Evolutionary conservation across 2,888 invertebrate species (phyloP).

Genomic region (Mythimna ferrago): DNA sequence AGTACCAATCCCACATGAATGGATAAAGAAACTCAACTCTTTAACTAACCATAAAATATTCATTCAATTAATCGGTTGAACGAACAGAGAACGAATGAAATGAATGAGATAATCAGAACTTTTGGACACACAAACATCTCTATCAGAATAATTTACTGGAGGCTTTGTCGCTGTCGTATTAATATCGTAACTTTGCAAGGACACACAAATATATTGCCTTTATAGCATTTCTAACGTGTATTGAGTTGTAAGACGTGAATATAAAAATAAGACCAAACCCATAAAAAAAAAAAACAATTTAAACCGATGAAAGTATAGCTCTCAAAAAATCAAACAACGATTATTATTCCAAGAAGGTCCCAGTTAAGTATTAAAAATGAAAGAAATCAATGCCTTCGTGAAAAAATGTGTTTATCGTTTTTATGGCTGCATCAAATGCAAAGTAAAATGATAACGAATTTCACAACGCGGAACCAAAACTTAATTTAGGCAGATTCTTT

Average conservation of each 20-base stretch:
- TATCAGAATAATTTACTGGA: constrained; percentile 7
- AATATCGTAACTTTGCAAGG: constrained; percentile 8
- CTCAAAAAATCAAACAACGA: too few species aligned
- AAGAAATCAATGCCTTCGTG: constrained; percentile 22
- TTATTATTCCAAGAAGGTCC: too few species aligned
- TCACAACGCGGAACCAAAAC: neutral
- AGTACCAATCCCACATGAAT: neutral
- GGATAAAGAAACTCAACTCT: neutral
- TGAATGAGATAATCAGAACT: constrained; percentile 36
- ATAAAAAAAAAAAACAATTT: neutral
- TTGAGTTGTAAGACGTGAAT: neutral
- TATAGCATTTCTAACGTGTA: neutral
- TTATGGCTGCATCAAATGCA: constrained; percentile 11
- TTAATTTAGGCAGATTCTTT: neutral
- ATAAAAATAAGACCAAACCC: neutral
- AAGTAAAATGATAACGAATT: constrained; percentile 9
- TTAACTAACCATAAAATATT: constrained; percentile 25
- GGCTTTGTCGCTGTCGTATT: constrained; percentile 8
- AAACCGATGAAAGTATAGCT: neutral
- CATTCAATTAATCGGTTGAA: constrained; percentile 36
- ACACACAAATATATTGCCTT: constrained; percentile 1
- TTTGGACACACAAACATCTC: constrained; percentile 19
- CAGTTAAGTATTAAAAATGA: constrained; percentile 33
- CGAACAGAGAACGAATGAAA: constrained; percentile 30
- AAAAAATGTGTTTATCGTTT: constrained; percentile 1